phyloP scores from a whole-genome alignment of 2,113 vertebrate species.

The Neolamprologus cancellatus region DNA sequence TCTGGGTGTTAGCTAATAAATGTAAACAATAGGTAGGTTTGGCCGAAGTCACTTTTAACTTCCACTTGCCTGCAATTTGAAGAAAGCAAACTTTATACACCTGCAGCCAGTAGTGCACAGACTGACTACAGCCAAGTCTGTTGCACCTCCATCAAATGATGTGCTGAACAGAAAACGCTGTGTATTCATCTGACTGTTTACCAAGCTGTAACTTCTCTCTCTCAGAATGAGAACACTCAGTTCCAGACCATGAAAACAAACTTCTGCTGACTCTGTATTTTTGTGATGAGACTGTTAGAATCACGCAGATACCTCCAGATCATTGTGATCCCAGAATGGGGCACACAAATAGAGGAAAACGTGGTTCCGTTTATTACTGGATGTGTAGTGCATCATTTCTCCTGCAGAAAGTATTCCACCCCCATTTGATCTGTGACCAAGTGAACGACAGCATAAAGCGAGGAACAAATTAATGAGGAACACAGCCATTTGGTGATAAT shows the following conservation, averaged over 20 bases:
- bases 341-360: background rate
- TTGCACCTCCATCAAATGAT: background rate
- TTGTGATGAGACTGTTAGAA: background rate
- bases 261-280: background rate
- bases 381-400: background rate
- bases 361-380: background rate
- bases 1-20: background rate
- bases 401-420: background rate
- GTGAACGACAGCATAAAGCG: slow-evolving; percentile 12
- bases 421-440: slow-evolving; percentile 26
- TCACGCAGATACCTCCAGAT: background rate
- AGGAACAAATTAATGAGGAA: slow-evolving; percentile 58
- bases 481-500: slow-evolving; percentile 6
- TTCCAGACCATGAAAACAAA: background rate
- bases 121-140: background rate
- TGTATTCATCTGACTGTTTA: background rate
- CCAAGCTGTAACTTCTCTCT: background rate
- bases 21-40: background rate
- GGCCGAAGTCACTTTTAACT: background rate
- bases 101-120: background rate
- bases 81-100: background rate
- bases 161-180: background rate
- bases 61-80: background rate
- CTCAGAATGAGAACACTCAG: background rate
- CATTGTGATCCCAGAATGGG: background rate